These are phyloP conservation scores for Pteromalus puparum DNA, from an alignment of 1,140 invertebrate genomes.

Conservation along the genomic window DNA sequence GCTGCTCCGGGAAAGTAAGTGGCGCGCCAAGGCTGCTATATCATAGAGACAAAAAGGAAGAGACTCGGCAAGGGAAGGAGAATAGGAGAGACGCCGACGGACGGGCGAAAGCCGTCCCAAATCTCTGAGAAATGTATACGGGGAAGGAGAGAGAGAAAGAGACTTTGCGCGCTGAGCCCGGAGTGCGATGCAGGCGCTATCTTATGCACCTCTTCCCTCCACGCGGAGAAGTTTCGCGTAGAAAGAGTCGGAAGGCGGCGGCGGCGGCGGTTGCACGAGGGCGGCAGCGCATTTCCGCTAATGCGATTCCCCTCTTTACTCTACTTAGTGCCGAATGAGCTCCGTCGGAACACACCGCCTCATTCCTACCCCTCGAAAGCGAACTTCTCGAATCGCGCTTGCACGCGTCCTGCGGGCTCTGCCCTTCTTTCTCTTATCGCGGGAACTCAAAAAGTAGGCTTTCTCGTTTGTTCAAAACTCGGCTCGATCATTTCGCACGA, in stretches of 20 bases:
- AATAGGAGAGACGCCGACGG: slow-evolving; percentile 17
- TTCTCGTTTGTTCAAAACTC: not conserved
- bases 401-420: not conserved
- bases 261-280: not conserved
- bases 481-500: not conserved
- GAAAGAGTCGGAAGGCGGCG: not conserved
- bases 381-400: slow-evolving; percentile 31
- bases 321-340: slow-evolving; percentile 32
- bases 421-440: not conserved
- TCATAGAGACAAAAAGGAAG: slow-evolving; percentile 52
- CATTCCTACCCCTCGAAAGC: not conserved
- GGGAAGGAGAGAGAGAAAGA: not conserved
- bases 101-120: slow-evolving; percentile 13
- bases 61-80: slow-evolving; percentile 9
- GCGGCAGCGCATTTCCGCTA: slow-evolving; percentile 23
- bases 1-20: slow-evolving; percentile 5
- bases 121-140: slow-evolving; percentile 8
- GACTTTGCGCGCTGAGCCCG: not conserved
- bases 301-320: slow-evolving; percentile 35
- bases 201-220: not conserved
- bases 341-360: slow-evolving; percentile 17
- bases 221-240: slow-evolving; percentile 58
- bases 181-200: not conserved
- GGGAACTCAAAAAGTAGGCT: not conserved
- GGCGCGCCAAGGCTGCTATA: not conserved